phyloP scores from a whole-genome alignment of 2,797 vertebrate genomes.

The Oryzias sinensis region DNA sequence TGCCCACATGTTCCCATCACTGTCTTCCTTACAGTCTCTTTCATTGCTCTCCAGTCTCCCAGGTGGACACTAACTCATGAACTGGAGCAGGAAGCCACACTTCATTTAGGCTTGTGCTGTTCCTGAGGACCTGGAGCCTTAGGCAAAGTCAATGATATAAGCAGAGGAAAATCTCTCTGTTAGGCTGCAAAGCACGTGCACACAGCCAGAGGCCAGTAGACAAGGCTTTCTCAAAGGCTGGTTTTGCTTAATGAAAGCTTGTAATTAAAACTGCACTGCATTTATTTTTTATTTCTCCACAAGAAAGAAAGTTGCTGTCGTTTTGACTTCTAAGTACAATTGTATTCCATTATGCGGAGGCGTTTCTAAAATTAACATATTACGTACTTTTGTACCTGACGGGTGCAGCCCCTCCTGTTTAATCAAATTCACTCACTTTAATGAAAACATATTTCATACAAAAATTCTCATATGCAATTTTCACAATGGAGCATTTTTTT shows the following conservation, averaged over 20 bases:
- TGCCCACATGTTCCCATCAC: constrained; percentile 8
- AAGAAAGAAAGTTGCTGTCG: too few species aligned
- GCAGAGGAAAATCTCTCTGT: constrained; percentile 55
- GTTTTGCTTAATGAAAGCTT: constrained; percentile 19
- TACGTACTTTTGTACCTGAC: background rate
- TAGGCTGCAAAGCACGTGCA: constrained; percentile 50
- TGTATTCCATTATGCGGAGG: too few species aligned
- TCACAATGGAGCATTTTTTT: constrained; percentile 2
- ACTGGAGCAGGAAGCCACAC: constrained; percentile 61
- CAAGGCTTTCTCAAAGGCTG: constrained; percentile 22
- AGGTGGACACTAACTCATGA: constrained; percentile 61
- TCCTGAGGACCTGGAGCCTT: constrained; percentile 42
- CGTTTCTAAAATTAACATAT: too few species aligned
- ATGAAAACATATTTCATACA: background rate
- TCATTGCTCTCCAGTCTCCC: constrained; percentile 42
- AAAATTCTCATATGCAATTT: background rate
- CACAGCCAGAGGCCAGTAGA: constrained; percentile 52
- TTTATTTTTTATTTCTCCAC: too few species aligned
- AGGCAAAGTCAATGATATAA: constrained; percentile 58
- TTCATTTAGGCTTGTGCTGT: constrained; percentile 62
- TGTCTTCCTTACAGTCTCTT: constrained; percentile 15
- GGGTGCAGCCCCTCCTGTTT: background rate
- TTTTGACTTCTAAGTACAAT: too few species aligned
- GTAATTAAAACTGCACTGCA: constrained; percentile 39
- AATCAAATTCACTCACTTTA: too few species aligned